Percentiles rank a stretch among this genome's conserved stretches.
These are phyloP conservation scores for Chloroceryle aenea DNA, from an alignment of 2,113 vertebrate genomes.

Conservation along the genomic window DNA sequence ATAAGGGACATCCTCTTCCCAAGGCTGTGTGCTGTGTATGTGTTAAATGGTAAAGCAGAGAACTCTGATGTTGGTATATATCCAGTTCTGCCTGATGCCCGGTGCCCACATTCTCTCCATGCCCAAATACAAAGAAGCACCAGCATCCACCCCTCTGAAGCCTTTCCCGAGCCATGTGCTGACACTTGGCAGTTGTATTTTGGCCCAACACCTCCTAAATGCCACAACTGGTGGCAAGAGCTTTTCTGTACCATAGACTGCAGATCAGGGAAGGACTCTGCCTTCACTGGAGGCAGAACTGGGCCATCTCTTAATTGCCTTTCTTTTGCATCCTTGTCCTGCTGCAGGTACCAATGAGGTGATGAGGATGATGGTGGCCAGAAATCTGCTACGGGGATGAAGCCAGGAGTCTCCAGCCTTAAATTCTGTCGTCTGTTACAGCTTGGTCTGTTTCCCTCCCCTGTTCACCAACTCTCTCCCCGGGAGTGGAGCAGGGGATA, in stretches of 20 bases:
- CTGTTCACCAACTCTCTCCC: neutral
- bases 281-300: rapidly evolving
- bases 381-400: slow-evolving; percentile 83
- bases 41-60: neutral
- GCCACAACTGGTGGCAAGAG: neutral
- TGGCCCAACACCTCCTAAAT: neutral
- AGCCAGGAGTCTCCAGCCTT: neutral
- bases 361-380: slow-evolving; percentile 94
- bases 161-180: neutral
- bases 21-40: rapidly evolving
- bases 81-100: neutral
- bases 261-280: neutral
- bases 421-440: neutral
- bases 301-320: neutral
- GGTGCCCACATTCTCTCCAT: neutral
- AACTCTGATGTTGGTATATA: neutral
- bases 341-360: slow-evolving; percentile 92
- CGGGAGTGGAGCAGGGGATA: neutral
- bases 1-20: neutral
- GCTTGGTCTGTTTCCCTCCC: neutral
- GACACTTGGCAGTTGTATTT: neutral
- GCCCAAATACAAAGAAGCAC: neutral
- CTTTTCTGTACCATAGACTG: neutral
- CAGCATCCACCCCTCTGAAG: neutral
- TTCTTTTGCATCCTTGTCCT: neutral